Base-by-base conservation (phyloP, 2,888 invertebrate genomes). In the Pyrocoelia pectoralis region DNA sequence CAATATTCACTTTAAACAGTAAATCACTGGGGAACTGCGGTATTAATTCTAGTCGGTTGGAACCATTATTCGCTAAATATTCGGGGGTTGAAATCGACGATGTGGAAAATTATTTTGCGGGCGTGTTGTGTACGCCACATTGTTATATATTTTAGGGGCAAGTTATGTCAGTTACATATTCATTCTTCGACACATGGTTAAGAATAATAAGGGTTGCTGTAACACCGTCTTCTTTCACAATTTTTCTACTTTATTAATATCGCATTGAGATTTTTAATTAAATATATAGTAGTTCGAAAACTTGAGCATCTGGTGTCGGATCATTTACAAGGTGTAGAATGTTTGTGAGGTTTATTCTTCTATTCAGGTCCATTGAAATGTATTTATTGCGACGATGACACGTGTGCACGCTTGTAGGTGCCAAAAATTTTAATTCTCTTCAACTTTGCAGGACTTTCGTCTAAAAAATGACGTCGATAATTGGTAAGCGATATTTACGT, bases 51-150 rank as follows among this genome's bases (percentile, higher is more conserved):
- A 75, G 77, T 76, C 75, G 76, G 77, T 72, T 76, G 78, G 66
- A 69, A 72, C 72, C 75, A 79, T 80, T 80, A 79, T 79, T 77
- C 72, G 76, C 73, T 74, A 77, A 77, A 75, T 75, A 76, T 75
- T 75, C 74, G 68, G 78, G n/a, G 77, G 76, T 76, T 70, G 74
- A 50, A 74, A 56, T 66, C 76, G 71, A 64, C 77, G 72, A 71
- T 67, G 72, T 71, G 76, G 76, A 79, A 80, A 80, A 81, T 80
- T 77, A 80, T 80, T 80, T 81, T 80, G 78, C 79, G 79, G 79
- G 78, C 78, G 78, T 77, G 76, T 75, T 77, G 76, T 75, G 71
- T 74, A 71, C 70, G 73, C 74, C 74, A 76, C 76, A 78, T 78
- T 78, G 78, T 78, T 78, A 73, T 74, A 71, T 67, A 46, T 59